These are phyloP conservation scores for Hormiphora californensis DNA, from an alignment of 37 sponge, comb jelly and placozoan genomes.

Conservation along the genomic window DNA sequence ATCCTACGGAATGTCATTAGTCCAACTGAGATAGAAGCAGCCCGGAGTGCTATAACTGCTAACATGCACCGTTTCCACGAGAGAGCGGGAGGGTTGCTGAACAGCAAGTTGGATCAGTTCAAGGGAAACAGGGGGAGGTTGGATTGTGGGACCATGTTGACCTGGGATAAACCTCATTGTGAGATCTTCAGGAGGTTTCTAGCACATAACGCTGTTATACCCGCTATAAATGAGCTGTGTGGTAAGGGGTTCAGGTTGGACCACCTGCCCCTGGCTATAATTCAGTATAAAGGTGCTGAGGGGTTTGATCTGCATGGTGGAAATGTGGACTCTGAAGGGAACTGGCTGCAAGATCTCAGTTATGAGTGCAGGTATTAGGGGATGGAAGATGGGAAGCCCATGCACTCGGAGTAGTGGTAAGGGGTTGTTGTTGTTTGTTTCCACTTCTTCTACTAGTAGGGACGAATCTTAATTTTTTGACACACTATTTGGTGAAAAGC, in stretches of 20 bases:
- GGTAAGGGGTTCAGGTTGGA: conserved; percentile 52
- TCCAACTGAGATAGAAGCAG: not conserved
- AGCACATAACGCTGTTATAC: not conserved
- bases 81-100: not conserved
- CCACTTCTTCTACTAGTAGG: too few species aligned
- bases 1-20: conserved; percentile 24
- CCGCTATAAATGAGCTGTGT: conserved; percentile 13
- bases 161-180: conserved; percentile 44
- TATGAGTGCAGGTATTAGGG: conserved; percentile 49
- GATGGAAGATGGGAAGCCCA: too few species aligned
- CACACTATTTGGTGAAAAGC: too few species aligned
- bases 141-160: conserved; percentile 46
- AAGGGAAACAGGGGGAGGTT: conserved; percentile 16
- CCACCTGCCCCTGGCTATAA: conserved; percentile 47
- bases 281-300: conserved; percentile 14
- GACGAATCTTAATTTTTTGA: too few species aligned
- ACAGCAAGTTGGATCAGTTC: not conserved
- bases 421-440: too few species aligned
- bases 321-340: conserved; percentile 6
- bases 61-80: conserved; percentile 34
- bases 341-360: conserved; percentile 35
- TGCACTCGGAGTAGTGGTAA: too few species aligned
- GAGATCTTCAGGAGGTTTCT: conserved; percentile 51
- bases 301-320: conserved; percentile 42
- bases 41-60: conserved; percentile 3